These are phyloP conservation scores for Dicranocentrus wangi DNA, from an alignment of 2,888 invertebrate species.

Conservation along the genomic window DNA sequence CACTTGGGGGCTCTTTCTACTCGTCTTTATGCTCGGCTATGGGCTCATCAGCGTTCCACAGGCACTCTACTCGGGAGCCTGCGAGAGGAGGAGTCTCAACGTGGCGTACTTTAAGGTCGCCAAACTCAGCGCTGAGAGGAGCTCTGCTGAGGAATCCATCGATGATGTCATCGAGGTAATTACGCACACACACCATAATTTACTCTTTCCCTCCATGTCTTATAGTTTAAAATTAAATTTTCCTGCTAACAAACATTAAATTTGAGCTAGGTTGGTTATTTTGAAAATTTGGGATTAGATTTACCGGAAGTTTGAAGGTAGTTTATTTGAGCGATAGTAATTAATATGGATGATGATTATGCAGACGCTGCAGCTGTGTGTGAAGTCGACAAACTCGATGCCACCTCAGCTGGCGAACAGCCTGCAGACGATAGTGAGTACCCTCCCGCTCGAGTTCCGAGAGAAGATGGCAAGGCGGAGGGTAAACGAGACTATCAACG, in stretches of 20 bases:
- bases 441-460: slow-evolving; percentile 86
- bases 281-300: too few species aligned
- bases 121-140: slow-evolving; percentile 88
- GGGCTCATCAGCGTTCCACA: slow-evolving; percentile 78
- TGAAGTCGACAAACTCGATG: slow-evolving; percentile 38
- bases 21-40: slow-evolving; percentile 93
- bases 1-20: slow-evolving; percentile 97
- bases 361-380: slow-evolving; percentile 74
- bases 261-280: neutral
- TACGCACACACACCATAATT: too few species aligned
- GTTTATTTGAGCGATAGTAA: too few species aligned
- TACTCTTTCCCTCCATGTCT: too few species aligned
- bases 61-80: slow-evolving; percentile 91
- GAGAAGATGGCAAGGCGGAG: slow-evolving; percentile 82
- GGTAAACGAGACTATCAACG: slow-evolving; percentile 78
- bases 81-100: slow-evolving; percentile 87
- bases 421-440: slow-evolving; percentile 91
- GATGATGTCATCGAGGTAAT: slow-evolving; percentile 93
- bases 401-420: slow-evolving; percentile 74
- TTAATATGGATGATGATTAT: too few species aligned
- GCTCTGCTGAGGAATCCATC: slow-evolving; percentile 84
- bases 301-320: too few species aligned
- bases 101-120: slow-evolving; percentile 95
- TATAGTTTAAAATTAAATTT: too few species aligned
- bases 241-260: too few species aligned